Evolutionary conservation across 1,140 invertebrate genomes (phyloP), one percentile per base, ranked within the genome.

Genomic region (Orius laevigatus): DNA sequence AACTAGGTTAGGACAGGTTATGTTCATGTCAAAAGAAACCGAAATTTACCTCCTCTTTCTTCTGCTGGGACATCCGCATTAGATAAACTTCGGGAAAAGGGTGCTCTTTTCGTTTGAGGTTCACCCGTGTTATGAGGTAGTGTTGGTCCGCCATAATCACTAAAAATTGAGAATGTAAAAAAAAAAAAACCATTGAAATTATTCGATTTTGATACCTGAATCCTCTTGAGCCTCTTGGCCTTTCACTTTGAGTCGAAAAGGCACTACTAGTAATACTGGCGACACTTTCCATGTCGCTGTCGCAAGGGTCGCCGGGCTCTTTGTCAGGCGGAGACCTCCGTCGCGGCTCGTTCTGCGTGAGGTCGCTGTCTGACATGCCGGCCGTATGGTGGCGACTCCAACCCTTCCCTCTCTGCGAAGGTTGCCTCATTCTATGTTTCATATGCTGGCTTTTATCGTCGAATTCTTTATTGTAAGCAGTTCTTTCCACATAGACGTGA

Each of bases 161-260:
- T 48, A 35, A 42, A 46, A 46, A 45, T 16, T 44, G 36, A 53
- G 31, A 55, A 41, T 35, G 47, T 6, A 16, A 39, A 16, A 41
- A 40, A 51, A 48, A n/a, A n/a, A n/a, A n/a, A 12, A 41, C 4
- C 2, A 16, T 4, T n/a, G 18, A 42, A 16, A 18, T 6, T 19
- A 2, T 4, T 15, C 10, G n/a, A 11, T 44, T 31, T 60, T 63
- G 70, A 74, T 70, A 82, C 80, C 78, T 78, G 58, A 76, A 65
- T 57, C 67, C 68, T 57, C 74, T 70, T 35, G 80, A 83, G 46
- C 78, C 79, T 53, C 81, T 70, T 11, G 84, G 84, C 57, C 84
- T 68, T 69, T 91, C 87, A 56, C 84, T 88, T 65, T 91, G 87
- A 49, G 86, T 91, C 57, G 85, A 89, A 66, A 90, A 89, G 59